These are phyloP conservation scores for Ctena decussata DNA, from an alignment of 2,888 invertebrate species.

Conservation along the genomic window DNA sequence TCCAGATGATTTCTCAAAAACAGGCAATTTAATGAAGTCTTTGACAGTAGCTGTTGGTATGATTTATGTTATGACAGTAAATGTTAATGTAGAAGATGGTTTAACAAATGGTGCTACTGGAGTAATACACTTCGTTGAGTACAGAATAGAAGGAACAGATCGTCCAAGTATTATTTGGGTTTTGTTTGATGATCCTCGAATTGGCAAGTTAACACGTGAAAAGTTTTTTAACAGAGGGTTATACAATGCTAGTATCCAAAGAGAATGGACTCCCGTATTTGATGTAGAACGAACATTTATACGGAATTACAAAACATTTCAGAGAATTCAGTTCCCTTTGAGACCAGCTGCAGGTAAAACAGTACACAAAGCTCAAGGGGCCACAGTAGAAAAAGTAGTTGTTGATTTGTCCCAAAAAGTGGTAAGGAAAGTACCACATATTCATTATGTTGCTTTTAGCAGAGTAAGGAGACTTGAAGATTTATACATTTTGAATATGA, in stretches of 20 bases:
- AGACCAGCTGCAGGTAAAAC: neutral
- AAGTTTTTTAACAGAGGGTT: conserved; percentile 44
- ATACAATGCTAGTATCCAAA: conserved; percentile 29
- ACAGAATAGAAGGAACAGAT: neutral
- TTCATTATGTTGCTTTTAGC: neutral
- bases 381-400: conserved; percentile 29
- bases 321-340: neutral
- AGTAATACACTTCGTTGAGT: neutral
- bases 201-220: conserved; percentile 21
- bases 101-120: conserved; percentile 5
- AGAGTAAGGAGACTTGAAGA: neutral
- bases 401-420: conserved; percentile 4
- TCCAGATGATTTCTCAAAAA: neutral
- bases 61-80: neutral
- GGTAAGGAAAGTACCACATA: neutral
- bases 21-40: neutral
- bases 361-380: conserved; percentile 18
- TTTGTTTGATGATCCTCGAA: neutral
- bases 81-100: conserved; percentile 1
- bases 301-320: conserved; percentile 27
- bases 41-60: neutral
- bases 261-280: conserved; percentile 37
- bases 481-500: neutral
- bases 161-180: conserved; percentile 34
- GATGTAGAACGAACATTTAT: conserved; percentile 34